Base-by-base conservation (phyloP, 30 jellyfish, hydroid and myxozoan genomes). In the Aurelia sp. region DNA sequence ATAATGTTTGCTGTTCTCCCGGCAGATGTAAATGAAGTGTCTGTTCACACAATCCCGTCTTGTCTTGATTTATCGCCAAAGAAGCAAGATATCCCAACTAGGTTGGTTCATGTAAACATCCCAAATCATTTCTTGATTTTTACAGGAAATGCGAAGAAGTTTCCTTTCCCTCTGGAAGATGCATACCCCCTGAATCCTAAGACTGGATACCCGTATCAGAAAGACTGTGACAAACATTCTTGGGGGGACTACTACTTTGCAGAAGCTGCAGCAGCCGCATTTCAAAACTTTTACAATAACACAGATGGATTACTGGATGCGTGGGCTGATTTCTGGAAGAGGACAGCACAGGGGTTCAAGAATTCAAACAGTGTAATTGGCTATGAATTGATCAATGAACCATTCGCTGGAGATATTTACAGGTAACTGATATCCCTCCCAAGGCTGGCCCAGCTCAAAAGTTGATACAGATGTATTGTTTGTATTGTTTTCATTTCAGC, bases 171-270 rank as follows among this genome's bases (percentile, higher is more conserved):
- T 10, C 60, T 92, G 85, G 92, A 79, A 17, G 92, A 86, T 61
- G 84, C 84, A 71, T 92, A 65, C 90, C 80, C 91, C 47, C 72
- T 92, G 77, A 79, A 92, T 69, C 97, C 97, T 37, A 64, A 67
- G 61, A 92, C 98, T 62, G 98, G 98, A n/a, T 92, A 92, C 64
- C 98, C 98, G 20, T 86, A 65, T 60, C 92, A 92, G 41, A 89
- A 92, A 66, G 98, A 92, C 66, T 92, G 98, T 73, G 90, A 71
- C 19, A 80, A 62, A 31, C 91, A 79, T 40, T 71, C 93, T 57
- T 92, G 98, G 98, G 98, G 97, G 60, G 87, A 92, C 75, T 92
- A 92, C 79, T 92, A 92, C 82, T 92, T 92, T 70, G 84, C 93
- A 12, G 96, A 92, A 69, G 98, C 98, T 4, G 94, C 96, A 18